Evolutionary conservation across 2,797 vertebrate genomes (phyloP), one percentile per base, ranked within the genome.

Genomic region (Hippoglossus hippoglossus): DNA sequence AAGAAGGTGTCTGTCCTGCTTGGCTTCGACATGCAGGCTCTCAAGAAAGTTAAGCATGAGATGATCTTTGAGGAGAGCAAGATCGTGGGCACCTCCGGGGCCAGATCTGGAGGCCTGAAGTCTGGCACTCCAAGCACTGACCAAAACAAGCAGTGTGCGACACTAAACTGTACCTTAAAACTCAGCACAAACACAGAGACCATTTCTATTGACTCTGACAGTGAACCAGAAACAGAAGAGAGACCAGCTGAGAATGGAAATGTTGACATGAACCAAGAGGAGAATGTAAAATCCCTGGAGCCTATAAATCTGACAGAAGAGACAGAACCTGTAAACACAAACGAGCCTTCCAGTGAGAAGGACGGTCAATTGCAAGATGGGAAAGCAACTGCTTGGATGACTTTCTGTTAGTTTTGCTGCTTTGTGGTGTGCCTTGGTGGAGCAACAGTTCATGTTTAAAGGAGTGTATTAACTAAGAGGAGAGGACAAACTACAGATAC

Each of bases 1-100:
- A 96, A 93, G 73, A 96, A 95, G 76, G 80, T 94, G 1, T 93
- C 94, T 0, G 97, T 99, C 71, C 84, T 98, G 56, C 94, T 99
- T 9, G 98, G 98, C 75, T 99, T 98, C 81, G 96, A 98, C 89
- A 98, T 98, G 97, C 94, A 94, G 55, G 95, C 96, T 47, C 67
- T 99, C n/a, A 96, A 94, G 84, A 96, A 95, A 81, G 93, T 98
- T 28, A 95, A 96, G 71, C 97, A 99, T 2, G 93, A 97, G 79
- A 92, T 99, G 93, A 92, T 95, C 82, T 97, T 99, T 88, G 95
- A 96, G 72, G 78, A 90, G n/a, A 75, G 62, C 51, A 94, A 91
- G 71, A 83, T 90, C 74, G 94, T 94, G 61, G 93, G 92, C 75
- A 91, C 94, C 63, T 93, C 94, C 9, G 83, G 86, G 46, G 94